These are phyloP conservation scores for Erythrolamprus reginae DNA, from an alignment of 2,113 vertebrate species.

Conservation along the genomic window DNA sequence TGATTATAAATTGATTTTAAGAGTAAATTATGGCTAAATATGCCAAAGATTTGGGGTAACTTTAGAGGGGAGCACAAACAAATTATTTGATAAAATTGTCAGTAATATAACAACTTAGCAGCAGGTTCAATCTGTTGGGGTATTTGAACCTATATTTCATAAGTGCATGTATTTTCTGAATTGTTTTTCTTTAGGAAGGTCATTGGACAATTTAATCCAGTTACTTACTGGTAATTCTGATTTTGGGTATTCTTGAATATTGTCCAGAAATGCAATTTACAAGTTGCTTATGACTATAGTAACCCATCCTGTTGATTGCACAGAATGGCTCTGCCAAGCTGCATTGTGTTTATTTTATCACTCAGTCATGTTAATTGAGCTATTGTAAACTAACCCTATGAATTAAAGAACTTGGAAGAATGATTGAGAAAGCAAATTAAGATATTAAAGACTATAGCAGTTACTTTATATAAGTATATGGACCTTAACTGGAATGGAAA, in stretches of 20 bases:
- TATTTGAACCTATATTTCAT: background rate
- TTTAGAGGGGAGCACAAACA: conserved; percentile 11
- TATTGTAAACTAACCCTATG: background rate
- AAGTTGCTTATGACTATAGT: background rate
- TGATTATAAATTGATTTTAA: background rate
- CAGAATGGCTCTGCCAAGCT: background rate
- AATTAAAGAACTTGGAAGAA: background rate
- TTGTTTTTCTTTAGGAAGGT: background rate
- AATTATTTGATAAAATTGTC: conserved; percentile 18
- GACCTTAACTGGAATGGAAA: background rate
- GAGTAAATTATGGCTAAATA: conserved; percentile 23
- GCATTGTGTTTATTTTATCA: background rate
- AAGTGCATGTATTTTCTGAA: background rate
- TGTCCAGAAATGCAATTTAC: background rate
- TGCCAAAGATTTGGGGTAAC: conserved; percentile 26
- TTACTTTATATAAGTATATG: background rate
- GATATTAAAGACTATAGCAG: background rate
- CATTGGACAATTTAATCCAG: background rate
- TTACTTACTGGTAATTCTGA: background rate
- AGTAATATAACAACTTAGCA: conserved; percentile 12
- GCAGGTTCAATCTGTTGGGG: background rate
- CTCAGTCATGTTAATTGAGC: background rate
- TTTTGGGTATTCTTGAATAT: rapidly evolving
- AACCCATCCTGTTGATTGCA: background rate
- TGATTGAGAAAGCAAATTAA: background rate